These are phyloP conservation scores for Dendroctonus ponderosae DNA, from an alignment of 1,140 invertebrate genomes.

Conservation along the genomic window DNA sequence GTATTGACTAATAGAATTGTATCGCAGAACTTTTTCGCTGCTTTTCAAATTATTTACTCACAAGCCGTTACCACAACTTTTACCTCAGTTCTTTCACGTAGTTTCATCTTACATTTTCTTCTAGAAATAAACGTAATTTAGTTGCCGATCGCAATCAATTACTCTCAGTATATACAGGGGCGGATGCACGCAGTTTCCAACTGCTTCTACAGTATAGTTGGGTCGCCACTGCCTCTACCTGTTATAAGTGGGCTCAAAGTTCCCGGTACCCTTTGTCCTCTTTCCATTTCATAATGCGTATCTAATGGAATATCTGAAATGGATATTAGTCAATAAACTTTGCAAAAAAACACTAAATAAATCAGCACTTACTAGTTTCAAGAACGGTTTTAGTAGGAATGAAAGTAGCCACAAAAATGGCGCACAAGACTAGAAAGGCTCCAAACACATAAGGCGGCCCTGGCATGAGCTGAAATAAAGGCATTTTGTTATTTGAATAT, in stretches of 20 bases:
- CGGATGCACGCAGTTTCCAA: conserved; percentile 8
- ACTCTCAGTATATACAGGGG: conserved; percentile 1
- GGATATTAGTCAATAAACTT: conserved; percentile 12
- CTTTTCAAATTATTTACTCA: too few species aligned
- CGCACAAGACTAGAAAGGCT: conserved; percentile 92
- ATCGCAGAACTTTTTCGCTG: too few species aligned
- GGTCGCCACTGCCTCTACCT: conserved; percentile 52
- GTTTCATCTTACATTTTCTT: too few species aligned
- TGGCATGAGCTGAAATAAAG: conserved; percentile 68
- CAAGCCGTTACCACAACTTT: too few species aligned
- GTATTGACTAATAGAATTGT: too few species aligned
- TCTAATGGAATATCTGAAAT: conserved; percentile 67
- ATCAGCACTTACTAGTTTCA: conserved; percentile 42
- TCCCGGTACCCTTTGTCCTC: conserved; percentile 68
- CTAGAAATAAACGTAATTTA: background rate
- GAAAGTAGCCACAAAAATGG: conserved; percentile 54
- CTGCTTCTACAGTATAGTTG: conserved; percentile 44
- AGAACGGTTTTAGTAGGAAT: conserved; percentile 45
- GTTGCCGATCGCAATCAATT: conserved; percentile 20
- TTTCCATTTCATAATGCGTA: conserved; percentile 75
- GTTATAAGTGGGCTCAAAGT: conserved; percentile 77
- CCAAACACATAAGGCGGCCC: conserved; percentile 99
- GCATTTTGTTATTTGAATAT: conserved; percentile 15
- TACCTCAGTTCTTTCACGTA: too few species aligned
- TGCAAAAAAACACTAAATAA: background rate